These are phyloP conservation scores for Trichopria drosophilae DNA, from an alignment of 2,888 invertebrate species.

Conservation along the genomic window DNA sequence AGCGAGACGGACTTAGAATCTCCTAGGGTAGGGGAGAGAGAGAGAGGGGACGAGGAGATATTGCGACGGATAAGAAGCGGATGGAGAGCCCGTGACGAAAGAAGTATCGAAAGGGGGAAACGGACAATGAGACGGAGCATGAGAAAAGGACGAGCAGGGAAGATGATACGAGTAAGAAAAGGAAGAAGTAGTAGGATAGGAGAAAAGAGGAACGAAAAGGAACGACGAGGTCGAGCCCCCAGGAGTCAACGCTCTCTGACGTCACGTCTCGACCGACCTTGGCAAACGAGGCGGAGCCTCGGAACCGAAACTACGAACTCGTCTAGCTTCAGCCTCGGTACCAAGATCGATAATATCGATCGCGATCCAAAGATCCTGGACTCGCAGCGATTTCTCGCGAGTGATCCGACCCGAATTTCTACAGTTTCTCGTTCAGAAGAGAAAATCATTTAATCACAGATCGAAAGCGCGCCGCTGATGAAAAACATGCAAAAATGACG, in stretches of 20 bases:
- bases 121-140: not conserved
- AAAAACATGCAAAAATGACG: too few species aligned
- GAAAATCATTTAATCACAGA: too few species aligned
- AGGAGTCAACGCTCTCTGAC: constrained; percentile 55
- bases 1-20: too few species aligned
- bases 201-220: constrained; percentile 22
- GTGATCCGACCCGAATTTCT: too few species aligned
- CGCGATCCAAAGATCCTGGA: too few species aligned
- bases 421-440: not conserved
- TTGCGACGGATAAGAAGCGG: not conserved
- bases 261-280: constrained; percentile 50
- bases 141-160: constrained; percentile 1
- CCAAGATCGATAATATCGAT: too few species aligned
- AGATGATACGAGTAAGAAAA: constrained; percentile 5
- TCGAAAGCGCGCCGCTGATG: too few species aligned
- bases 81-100: constrained; percentile 3
- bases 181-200: constrained; percentile 8
- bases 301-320: too few species aligned
- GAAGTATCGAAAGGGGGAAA: constrained; percentile 2
- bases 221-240: constrained; percentile 44
- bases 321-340: too few species aligned
- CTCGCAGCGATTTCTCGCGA: too few species aligned
- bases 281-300: constrained; percentile 41
- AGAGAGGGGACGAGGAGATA: not conserved
- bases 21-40: constrained; percentile 1